Base-by-base conservation (phyloP, 37 sponge, comb jelly and placozoan genomes). In the Beroe forskalii region DNA sequence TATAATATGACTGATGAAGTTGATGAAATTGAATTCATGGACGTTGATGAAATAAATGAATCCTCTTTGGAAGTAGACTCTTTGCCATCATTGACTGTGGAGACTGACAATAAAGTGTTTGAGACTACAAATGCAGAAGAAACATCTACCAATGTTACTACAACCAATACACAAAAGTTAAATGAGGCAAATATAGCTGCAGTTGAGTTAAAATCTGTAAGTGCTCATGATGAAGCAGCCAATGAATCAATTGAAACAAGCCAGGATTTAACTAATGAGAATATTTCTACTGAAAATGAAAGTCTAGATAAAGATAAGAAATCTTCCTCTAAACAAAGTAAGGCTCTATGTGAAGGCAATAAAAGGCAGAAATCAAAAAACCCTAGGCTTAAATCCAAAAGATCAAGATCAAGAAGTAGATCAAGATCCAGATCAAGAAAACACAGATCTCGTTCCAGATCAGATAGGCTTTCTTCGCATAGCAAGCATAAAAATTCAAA, bases 1-100 rank as follows among this genome's bases (percentile, higher is more conserved):
- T n/a, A n/a, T n/a, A n/a, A n/a, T 22, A 69, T 69, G 72, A 32
- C 27, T 69, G 38, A 69, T 28, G 38, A 69, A 1, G 12, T 31
- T 14, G 72, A 69, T 3, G 17, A 32, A 14, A 32, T 14, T 36
- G 72, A 69, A 69, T 69, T 69, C 32, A 69, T 69, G 72, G 72
- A 69, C 1, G 39, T 69, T 14, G 72, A 69, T 69, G 72, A 69
- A 35, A 17, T 35, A 6, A 33, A 33, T 69, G 36, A 69, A 36
- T 12, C 12, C 12, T 6, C 6, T 48, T 48, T 48, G 6, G n/a
- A n/a, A n/a, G n/a, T n/a, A n/a, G n/a, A n/a, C n/a, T n/a, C n/a
- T n/a, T n/a, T n/a, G n/a, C n/a, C n/a, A n/a, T n/a, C n/a, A n/a
- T n/a, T n/a, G n/a, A n/a, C n/a, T n/a, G n/a, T n/a, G n/a, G n/a